Base-by-base conservation (phyloP, 2,888 invertebrate genomes). In the Eutolmus rufibarbis region DNA sequence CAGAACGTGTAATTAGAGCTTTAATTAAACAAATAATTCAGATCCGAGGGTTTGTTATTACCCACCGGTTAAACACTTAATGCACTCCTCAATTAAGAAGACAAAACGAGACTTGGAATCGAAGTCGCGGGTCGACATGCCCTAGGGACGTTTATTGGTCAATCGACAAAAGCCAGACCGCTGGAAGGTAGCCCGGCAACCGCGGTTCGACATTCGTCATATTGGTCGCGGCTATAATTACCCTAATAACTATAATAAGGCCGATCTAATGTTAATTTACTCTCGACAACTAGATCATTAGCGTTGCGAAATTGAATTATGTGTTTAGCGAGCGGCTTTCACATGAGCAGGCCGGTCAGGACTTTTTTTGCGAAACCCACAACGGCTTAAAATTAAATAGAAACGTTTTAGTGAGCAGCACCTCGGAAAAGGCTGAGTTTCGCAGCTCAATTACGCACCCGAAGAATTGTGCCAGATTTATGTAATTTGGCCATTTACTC, bases 261-360 rank as follows among this genome's bases (percentile, higher is more conserved):
- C 43, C 57, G 37, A 74, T 28, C 43, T 85, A 85, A 85, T 85
- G 46, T 74, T 85, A 85, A 74, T 85, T 85, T 85, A 85, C 74
- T 85, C 74, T 9, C n/a, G 23, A 85, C 74, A 85, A 74, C 74
- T 74, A 46, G 85, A 74, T 85, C 85, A 85, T 85, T 85, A 85
- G 74, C 28, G 74, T 85, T 85, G 85, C 85, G 85, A 85, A 85
- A 85, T 85, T 85, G 74, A 74, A 74, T 74, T 85, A 85, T 85
- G 74, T 82, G 57, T 66, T 82, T 82, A 82, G 57, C 37, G 51
- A 82, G 57, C 37, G 51, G 57, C 57, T 82, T 82, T 82, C 82
- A 82, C 57, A 57, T 82, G 37, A 34, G 57, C 40, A 5, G 51
- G n/a, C 19, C 34, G 7, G 57, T 40, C 82, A 82, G 57, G 57